These are phyloP conservation scores for Drosophila paulistorum DNA, from an alignment of 1,140 invertebrate genomes.

Conservation along the genomic window DNA sequence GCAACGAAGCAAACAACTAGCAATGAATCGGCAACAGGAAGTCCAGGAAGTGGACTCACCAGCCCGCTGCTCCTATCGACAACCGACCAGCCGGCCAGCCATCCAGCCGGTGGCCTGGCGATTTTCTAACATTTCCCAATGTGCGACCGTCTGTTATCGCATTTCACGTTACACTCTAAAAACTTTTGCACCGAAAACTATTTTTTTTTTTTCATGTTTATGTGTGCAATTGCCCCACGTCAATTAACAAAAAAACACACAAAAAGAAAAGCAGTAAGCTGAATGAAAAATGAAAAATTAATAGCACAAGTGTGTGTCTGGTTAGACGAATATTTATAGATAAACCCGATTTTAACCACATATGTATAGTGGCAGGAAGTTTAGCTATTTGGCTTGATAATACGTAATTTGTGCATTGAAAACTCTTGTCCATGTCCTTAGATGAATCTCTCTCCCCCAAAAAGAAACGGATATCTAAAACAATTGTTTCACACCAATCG, in stretches of 20 bases:
- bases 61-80: slow-evolving; percentile 8
- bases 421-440: neutral
- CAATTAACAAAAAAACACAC: slow-evolving; percentile 58
- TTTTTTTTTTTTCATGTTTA: slow-evolving; percentile 36
- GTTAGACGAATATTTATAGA: slow-evolving; percentile 5
- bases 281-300: slow-evolving; percentile 61
- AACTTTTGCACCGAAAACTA: slow-evolving; percentile 57
- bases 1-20: neutral
- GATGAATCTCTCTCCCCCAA: neutral
- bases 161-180: slow-evolving; percentile 77
- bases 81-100: slow-evolving; percentile 19
- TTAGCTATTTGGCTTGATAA: neutral
- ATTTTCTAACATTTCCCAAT: slow-evolving; percentile 67
- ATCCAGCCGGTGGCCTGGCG: slow-evolving; percentile 22
- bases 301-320: slow-evolving; percentile 36
- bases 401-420: slow-evolving; percentile 15
- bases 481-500: neutral
- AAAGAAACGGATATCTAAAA: neutral
- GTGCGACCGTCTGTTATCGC: slow-evolving; percentile 69
- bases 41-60: slow-evolving; percentile 57
- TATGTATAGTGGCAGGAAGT: slow-evolving; percentile 36
- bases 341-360: slow-evolving; percentile 16
- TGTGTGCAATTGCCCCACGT: slow-evolving; percentile 63
- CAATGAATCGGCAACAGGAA: slow-evolving; percentile 57
- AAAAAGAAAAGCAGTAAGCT: slow-evolving; percentile 28